Conservation (phyloP, 1,140 invertebrate species). For the Drosophila prosaltans region DNA sequence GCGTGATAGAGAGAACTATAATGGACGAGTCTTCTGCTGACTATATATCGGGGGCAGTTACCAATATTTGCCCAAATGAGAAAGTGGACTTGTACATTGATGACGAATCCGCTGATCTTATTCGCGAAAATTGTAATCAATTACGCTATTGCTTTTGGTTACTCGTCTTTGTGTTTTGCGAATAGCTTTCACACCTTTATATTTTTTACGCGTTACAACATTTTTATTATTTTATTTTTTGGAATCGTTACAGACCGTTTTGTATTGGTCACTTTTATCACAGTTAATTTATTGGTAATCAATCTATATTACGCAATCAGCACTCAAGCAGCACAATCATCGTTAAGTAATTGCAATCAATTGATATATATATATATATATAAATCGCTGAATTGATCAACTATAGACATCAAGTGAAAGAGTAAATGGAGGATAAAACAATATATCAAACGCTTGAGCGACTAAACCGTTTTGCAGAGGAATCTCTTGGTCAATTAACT, state of each 20-base stretch:
- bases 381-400: constrained; percentile 30
- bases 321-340: neutral
- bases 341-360: constrained; percentile 3
- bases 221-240: neutral
- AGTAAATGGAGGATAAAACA: neutral
- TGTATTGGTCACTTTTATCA: neutral
- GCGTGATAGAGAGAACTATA: neutral
- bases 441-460: constrained; percentile 43
- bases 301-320: neutral
- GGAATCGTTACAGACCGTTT: no score
- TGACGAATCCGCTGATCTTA: neutral
- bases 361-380: neutral
- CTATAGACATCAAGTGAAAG: neutral
- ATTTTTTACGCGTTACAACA: no score
- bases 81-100: neutral
- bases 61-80: neutral
- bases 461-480: constrained; percentile 33
- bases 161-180: neutral
- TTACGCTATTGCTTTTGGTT: neutral
- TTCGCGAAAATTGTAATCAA: neutral
- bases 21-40: no score
- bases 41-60: neutral
- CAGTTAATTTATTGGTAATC: neutral
- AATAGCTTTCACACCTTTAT: no score
- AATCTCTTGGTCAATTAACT: constrained; percentile 65